These are phyloP conservation scores for Melinaea marsaeus DNA, from an alignment of 2,888 invertebrate species.

Conservation along the genomic window DNA sequence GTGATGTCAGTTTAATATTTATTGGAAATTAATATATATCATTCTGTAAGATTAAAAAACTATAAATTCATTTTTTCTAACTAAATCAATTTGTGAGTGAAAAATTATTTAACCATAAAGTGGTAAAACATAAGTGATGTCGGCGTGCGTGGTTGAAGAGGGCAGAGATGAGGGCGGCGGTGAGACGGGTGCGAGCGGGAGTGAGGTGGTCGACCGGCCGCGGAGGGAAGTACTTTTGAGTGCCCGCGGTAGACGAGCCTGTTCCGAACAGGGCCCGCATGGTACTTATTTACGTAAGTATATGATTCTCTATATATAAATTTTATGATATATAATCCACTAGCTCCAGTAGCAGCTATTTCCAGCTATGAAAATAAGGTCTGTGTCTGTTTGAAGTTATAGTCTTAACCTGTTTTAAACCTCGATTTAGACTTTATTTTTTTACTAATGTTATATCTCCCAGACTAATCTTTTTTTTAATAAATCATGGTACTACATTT, in stretches of 20 bases:
- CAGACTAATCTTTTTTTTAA: too few species aligned
- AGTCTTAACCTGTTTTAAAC: too few species aligned
- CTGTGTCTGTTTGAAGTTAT: too few species aligned
- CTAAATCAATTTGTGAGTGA: conserved; percentile 1
- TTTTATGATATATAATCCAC: too few species aligned
- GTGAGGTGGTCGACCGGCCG: conserved; percentile 63
- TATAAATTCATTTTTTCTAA: background rate
- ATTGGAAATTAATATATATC: too few species aligned
- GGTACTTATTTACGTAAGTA: conserved; percentile 74
- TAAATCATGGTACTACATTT: too few species aligned
- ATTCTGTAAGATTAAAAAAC: too few species aligned
- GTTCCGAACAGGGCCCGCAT: conserved; percentile 85
- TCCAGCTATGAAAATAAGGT: too few species aligned
- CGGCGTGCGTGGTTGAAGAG: conserved; percentile 68
- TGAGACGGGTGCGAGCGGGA: conserved; percentile 38
- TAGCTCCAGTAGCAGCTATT: too few species aligned
- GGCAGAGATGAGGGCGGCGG: conserved; percentile 51
- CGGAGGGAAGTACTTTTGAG: conserved; percentile 76
- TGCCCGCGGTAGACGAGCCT: conserved; percentile 79
- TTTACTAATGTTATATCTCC: too few species aligned
- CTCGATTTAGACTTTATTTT: too few species aligned
- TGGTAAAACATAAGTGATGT: conserved; percentile 44
- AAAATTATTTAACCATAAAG: conserved; percentile 12
- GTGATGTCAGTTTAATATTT: background rate
- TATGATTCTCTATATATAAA: background rate